Percentiles rank a stretch among this genome's conserved stretches.
phyloP scores from a whole-genome alignment of 2,888 invertebrate species.

The Xestia sexstrigata region DNA sequence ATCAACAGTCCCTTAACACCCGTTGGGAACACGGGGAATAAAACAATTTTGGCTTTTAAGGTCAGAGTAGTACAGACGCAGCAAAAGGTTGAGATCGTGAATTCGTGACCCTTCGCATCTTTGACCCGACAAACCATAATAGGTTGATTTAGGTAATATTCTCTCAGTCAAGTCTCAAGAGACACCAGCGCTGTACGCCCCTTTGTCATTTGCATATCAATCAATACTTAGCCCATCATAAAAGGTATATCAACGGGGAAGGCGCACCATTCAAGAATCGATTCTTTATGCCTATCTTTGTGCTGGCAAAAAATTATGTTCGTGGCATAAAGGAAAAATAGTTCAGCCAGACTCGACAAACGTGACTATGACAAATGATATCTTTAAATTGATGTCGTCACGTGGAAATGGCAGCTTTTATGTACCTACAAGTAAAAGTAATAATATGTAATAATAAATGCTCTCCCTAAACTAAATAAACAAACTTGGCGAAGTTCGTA shows the following conservation, averaged over 20 bases:
- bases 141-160: slow-evolving; percentile 24
- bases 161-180: slow-evolving; percentile 19
- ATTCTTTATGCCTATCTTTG: slow-evolving; percentile 28
- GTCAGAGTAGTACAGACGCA: slow-evolving; percentile 17
- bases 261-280: slow-evolving; percentile 35
- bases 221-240: slow-evolving; percentile 51
- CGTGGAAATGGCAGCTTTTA: slow-evolving; percentile 34
- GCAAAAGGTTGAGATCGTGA: slow-evolving; percentile 20
- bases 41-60: slow-evolving; percentile 27
- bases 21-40: slow-evolving; percentile 18
- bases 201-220: slow-evolving; percentile 56
- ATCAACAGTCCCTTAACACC: slow-evolving; percentile 30
- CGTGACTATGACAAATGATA: slow-evolving; percentile 53
- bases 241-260: slow-evolving; percentile 33
- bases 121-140: slow-evolving; percentile 12
- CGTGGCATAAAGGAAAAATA: slow-evolving; percentile 37
- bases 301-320: slow-evolving; percentile 30
- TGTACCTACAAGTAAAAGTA: slow-evolving; percentile 22
- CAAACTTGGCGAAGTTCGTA: slow-evolving; percentile 27
- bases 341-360: slow-evolving; percentile 44
- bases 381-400: slow-evolving; percentile 51
- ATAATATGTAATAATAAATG: slow-evolving; percentile 32
- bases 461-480: slow-evolving; percentile 28
- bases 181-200: slow-evolving; percentile 7
- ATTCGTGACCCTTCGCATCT: slow-evolving; percentile 24